Conservation (phyloP, 1,140 invertebrate genomes). For the Calosoma granatense region DNA sequence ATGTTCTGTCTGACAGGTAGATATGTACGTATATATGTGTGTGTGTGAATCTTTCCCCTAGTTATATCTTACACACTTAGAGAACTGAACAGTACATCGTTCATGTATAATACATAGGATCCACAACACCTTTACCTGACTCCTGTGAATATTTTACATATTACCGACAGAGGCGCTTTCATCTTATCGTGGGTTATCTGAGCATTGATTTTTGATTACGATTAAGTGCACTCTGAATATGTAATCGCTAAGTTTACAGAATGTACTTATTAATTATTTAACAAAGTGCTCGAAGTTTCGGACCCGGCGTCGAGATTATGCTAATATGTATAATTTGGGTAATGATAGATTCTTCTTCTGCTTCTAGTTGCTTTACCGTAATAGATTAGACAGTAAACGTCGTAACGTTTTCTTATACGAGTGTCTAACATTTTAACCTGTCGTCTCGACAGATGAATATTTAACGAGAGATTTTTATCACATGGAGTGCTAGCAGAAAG, state of each 20-base stretch:
- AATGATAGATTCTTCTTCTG: background rate
- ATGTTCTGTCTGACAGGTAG: background rate
- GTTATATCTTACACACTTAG: background rate
- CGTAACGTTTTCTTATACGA: too few relatives aligned
- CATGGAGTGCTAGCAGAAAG: too few relatives aligned
- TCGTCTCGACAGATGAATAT: too few relatives aligned
- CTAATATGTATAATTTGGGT: background rate
- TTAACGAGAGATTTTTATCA: too few relatives aligned
- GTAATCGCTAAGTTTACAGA: constrained; percentile 2
- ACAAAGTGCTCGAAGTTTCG: background rate
- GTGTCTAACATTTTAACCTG: too few relatives aligned
- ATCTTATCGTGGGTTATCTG: background rate
- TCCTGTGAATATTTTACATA: constrained; percentile 4
- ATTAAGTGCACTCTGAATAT: constrained; percentile 6
- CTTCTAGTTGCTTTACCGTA: too few relatives aligned
- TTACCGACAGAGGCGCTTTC: background rate
- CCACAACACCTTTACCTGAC: background rate
- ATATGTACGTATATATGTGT: background rate
- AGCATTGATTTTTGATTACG: constrained; percentile 8
- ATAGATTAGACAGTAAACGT: too few relatives aligned
- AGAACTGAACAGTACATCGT: background rate
- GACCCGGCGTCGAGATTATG: background rate
- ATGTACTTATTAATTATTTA: constrained; percentile 4
- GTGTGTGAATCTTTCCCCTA: too few relatives aligned
- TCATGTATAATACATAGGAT: background rate